Conservation (phyloP, 2,888 invertebrate genomes). For the Unio pictorum region DNA sequence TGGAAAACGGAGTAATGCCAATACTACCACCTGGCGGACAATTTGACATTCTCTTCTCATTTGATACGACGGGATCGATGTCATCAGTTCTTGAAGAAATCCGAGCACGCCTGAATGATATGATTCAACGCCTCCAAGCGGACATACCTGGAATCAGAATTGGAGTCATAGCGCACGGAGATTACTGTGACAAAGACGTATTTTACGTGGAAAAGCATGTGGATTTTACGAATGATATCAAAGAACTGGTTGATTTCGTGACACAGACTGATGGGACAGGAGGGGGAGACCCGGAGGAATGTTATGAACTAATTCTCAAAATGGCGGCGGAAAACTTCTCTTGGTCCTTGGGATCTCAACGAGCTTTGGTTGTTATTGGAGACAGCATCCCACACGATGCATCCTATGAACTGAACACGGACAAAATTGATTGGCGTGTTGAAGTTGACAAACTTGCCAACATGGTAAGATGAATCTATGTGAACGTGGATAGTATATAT, state of each 20-base stretch:
- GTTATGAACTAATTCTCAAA: slow-evolving; percentile 64
- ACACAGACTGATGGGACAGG: slow-evolving; percentile 53
- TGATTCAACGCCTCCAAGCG: slow-evolving; percentile 61
- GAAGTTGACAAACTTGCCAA: slow-evolving; percentile 36
- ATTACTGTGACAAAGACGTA: slow-evolving; percentile 61
- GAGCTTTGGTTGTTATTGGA: slow-evolving; percentile 64
- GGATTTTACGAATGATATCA: slow-evolving; percentile 56
- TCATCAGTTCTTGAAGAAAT: slow-evolving; percentile 55
- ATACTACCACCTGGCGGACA: slow-evolving; percentile 45
- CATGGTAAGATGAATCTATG: slow-evolving; percentile 19
- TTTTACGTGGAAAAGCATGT: slow-evolving; percentile 61
- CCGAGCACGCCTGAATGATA: slow-evolving; percentile 54
- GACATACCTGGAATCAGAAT: slow-evolving; percentile 65
- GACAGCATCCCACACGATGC: slow-evolving; percentile 63
- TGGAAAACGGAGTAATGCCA: slow-evolving; percentile 1
- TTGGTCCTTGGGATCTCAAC: slow-evolving; percentile 57
- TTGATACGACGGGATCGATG: slow-evolving; percentile 67
- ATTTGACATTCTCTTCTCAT: slow-evolving; percentile 59
- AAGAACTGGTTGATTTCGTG: slow-evolving; percentile 55
- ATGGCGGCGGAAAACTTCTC: slow-evolving; percentile 45
- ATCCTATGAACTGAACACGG: slow-evolving; percentile 44
- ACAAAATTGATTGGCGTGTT: slow-evolving; percentile 58
- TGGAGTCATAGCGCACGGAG: slow-evolving; percentile 66
- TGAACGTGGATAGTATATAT: neutral
- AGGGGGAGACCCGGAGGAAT: slow-evolving; percentile 65